phyloP scores from a whole-genome alignment of 2,797 vertebrate genomes.

The Odontamblyopus rebecca region DNA sequence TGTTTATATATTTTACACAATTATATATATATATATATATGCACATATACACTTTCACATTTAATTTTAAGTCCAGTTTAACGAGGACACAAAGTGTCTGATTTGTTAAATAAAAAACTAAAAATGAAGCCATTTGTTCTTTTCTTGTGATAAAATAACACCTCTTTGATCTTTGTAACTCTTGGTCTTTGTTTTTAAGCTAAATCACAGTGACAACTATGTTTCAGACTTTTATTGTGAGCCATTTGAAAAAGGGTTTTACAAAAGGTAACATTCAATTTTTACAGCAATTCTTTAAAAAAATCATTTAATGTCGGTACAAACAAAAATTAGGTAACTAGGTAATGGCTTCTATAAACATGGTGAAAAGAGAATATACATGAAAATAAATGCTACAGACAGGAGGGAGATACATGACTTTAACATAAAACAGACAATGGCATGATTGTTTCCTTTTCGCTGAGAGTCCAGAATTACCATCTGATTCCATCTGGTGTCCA shows the following conservation, averaged over 20 bases:
- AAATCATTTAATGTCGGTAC: conserved; percentile 97
- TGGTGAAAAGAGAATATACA: conserved; percentile 91
- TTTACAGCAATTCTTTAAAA: conserved; percentile 88
- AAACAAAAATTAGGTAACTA: conserved; percentile 89
- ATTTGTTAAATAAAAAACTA: too few species aligned
- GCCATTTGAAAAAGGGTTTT: conserved; percentile 97
- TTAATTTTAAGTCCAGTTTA: too few species aligned
- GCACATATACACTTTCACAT: too few species aligned
- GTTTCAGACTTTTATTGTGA: conserved; percentile 96
- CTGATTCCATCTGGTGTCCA: conserved; percentile 60
- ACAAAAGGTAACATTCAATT: conserved; percentile 98
- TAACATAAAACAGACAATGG: conserved; percentile 88
- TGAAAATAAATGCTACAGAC: conserved; percentile 79
- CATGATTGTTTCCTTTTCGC: conserved; percentile 86
- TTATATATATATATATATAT: too few species aligned
- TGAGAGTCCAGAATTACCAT: conserved; percentile 70
- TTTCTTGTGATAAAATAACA: too few species aligned
- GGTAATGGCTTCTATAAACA: conserved; percentile 97
- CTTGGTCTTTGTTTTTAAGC: background rate
- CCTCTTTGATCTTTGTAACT: too few species aligned
- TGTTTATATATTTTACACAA: too few species aligned
- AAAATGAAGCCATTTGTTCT: too few species aligned
- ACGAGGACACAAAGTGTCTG: too few species aligned
- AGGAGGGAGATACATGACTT: conserved; percentile 90
- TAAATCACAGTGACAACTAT: conserved; percentile 49